phyloP scores from a whole-genome alignment of 1,140 invertebrate genomes.

The Lordiphosa stackelbergi region DNA sequence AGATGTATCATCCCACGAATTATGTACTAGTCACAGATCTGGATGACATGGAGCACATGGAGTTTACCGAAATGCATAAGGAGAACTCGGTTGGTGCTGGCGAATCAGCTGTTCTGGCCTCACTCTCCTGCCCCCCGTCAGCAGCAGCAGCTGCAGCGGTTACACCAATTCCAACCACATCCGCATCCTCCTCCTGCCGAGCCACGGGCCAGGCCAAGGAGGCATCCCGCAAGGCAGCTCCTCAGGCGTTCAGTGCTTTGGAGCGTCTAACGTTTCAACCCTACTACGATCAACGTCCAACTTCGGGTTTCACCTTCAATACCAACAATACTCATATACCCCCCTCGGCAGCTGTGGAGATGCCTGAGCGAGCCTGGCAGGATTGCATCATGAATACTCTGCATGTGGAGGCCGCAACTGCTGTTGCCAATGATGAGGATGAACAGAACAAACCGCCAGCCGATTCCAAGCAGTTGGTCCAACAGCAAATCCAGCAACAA shows the following conservation, averaged over 20 bases:
- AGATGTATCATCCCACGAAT: constrained; percentile 95
- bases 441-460: constrained; percentile 33
- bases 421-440: constrained; percentile 29
- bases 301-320: constrained; percentile 76
- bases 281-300: constrained; percentile 69
- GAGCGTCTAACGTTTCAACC: constrained; percentile 67
- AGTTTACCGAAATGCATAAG: constrained; percentile 59
- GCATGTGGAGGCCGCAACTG: constrained; percentile 48
- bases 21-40: constrained; percentile 95
- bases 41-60: constrained; percentile 82
- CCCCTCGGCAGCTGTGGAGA: constrained; percentile 79
- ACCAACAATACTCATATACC: constrained; percentile 75
- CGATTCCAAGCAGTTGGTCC: constrained; percentile 58
- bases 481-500: constrained; percentile 59
- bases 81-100: constrained; percentile 13
- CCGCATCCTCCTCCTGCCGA: constrained; percentile 32
- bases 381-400: constrained; percentile 81
- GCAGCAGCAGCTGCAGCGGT: constrained; percentile 1
- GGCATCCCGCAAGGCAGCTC: constrained; percentile 33
- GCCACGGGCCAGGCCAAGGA: constrained; percentile 22
- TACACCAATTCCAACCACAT: constrained; percentile 21
- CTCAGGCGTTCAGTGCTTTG: constrained; percentile 57
- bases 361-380: constrained; percentile 88
- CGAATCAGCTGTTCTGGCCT: constrained; percentile 47
- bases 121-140: constrained; percentile 52